phyloP scores from a whole-genome alignment of 2,797 vertebrate genomes.

The Premnoplex brunnescens region DNA sequence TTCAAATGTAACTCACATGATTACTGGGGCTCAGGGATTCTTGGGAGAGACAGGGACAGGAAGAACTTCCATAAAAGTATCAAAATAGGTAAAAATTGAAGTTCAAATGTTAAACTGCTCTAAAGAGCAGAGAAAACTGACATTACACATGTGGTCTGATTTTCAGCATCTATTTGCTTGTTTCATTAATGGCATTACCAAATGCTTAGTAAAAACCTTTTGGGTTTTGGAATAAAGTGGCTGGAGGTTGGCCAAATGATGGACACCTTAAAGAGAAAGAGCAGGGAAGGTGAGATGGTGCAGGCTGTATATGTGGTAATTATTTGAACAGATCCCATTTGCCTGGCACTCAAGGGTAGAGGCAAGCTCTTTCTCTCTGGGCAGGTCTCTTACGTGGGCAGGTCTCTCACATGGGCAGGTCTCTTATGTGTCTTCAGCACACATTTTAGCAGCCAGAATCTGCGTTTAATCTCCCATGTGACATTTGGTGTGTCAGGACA shows the following conservation, averaged over 20 bases:
- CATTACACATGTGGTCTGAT: neutral
- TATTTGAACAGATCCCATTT: neutral
- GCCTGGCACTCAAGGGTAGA: neutral
- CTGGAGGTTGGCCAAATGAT: neutral
- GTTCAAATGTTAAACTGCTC: neutral
- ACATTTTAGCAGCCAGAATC: neutral
- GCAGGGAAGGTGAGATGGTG: neutral
- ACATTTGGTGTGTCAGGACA: neutral
- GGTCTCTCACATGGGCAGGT: neutral
- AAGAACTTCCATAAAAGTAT: neutral
- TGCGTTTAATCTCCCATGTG: neutral
- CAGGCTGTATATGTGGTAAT: neutral
- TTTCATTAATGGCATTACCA: neutral
- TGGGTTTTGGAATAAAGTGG: neutral
- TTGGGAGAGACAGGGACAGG: neutral
- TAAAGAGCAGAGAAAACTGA: neutral
- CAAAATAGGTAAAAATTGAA: neutral
- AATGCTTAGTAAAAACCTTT: neutral
- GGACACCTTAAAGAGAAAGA: neutral
- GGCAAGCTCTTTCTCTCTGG: neutral
- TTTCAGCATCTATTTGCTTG: neutral
- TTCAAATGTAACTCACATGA: neutral
- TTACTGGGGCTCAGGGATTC: neutral
- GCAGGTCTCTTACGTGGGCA: neutral
- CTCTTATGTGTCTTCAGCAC: fast-evolving